phyloP scores from a whole-genome alignment of 1,140 invertebrate genomes.

The Battus philenor region DNA sequence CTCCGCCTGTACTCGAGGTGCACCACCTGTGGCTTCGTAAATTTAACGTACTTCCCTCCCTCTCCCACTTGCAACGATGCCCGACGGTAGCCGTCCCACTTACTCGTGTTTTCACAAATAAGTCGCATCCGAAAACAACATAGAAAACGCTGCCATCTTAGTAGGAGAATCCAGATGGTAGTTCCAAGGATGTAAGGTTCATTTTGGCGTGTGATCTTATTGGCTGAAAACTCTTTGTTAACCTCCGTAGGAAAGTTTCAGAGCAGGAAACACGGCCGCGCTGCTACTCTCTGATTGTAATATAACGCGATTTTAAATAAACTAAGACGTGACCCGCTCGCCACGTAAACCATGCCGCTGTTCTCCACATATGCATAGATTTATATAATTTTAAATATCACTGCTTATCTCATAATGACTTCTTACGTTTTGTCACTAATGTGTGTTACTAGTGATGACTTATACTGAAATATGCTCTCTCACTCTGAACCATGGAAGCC shows the following conservation, averaged over 20 bases:
- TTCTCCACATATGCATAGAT: no score
- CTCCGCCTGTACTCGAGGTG: conserved; percentile 60
- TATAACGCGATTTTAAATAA: conserved; percentile 72
- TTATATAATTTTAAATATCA: no score
- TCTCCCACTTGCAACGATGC: conserved; percentile 25
- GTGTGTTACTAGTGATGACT: no score
- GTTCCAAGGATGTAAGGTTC: conserved; percentile 20
- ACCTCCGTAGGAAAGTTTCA: conserved; percentile 59
- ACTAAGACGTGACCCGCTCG: conserved; percentile 41
- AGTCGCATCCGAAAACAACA: conserved; percentile 73
- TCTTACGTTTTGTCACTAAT: no score
- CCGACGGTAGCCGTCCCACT: conserved; percentile 34
- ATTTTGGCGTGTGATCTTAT: conserved; percentile 20
- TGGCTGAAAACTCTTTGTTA: conserved; percentile 54
- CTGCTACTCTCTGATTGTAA: conserved; percentile 68
- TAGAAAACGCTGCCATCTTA: conserved; percentile 48
- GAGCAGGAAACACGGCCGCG: conserved; percentile 56
- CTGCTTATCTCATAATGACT: no score
- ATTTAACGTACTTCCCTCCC: conserved; percentile 61
- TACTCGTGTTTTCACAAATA: conserved; percentile 70
- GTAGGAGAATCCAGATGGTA: conserved; percentile 29
- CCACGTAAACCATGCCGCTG: conserved; percentile 10
- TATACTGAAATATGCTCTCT: no score
- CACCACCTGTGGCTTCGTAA: conserved; percentile 74
- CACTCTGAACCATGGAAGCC: no score